Evolutionary conservation across 2,113 vertebrate species (phyloP), one percentile per base, ranked within the genome.

Genomic region (Pedionomus torquatus): DNA sequence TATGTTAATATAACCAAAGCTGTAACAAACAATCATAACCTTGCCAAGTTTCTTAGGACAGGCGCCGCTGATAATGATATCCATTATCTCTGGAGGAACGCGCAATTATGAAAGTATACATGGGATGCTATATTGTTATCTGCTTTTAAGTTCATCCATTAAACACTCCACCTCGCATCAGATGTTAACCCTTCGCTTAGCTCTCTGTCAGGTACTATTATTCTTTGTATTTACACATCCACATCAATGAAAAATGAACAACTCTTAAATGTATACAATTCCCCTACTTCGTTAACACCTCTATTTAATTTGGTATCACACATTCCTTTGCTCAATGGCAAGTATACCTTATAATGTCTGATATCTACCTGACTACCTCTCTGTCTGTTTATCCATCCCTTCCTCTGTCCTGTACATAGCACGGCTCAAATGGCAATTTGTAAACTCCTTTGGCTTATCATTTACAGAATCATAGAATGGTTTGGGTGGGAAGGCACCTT

Each of bases 1-100:
- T 98, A 98, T 98, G 98, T 98, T 98, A 98, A 98, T 98, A 98
- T 98, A 98, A 98, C 98, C 98, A 98, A 98, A 98, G 98, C 98
- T 98, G 98, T 98, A 98, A 98, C 97, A 98, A 98, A 98, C 98
- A 98, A 98, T 98, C 97, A 97, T 98, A 98, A 98, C 98, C 98
- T 98, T 98, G 98, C 98, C 98, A 98, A 98, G 98, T 98, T 98
- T 97, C 98, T 98, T 98, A 98, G 98, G 98, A 98, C 98, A 98
- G 98, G 98, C 98, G 96, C 96, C 80, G 97, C 96, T 97, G 97
- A 98, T 98, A 98, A 99, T 98, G 98, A 98, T 98, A 98, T 98
- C 98, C 98, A 98, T 98, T 98, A 98, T 98, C 97, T 98, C 98
- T 90, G 92, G 97, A 98, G 98, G 97, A 97, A 97, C 48, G 9